Conservation (phyloP, 2,888 invertebrate species). For the Acleris emargana region DNA sequence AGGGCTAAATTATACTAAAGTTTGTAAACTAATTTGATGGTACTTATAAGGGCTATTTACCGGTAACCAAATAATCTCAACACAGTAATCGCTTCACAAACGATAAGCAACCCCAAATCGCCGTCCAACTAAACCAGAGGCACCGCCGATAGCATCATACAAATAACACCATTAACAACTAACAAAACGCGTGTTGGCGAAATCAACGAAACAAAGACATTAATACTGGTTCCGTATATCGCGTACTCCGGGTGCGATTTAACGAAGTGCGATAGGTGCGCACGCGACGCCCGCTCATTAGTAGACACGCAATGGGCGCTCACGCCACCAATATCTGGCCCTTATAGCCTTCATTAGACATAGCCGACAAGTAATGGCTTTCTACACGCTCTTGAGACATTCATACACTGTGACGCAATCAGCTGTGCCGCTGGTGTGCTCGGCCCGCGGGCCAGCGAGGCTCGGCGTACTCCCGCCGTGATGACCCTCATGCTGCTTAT, state of each 20-base stretch:
- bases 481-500: constrained; percentile 34
- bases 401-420: constrained; percentile 26
- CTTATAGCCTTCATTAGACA: constrained; percentile 64
- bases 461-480: constrained; percentile 12
- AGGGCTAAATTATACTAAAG: neutral
- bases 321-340: constrained; percentile 50
- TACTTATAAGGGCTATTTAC: neutral
- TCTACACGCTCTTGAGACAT: constrained; percentile 51
- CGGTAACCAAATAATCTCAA: too few relatives aligned
- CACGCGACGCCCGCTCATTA: constrained; percentile 78
- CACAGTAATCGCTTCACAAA: constrained; percentile 16
- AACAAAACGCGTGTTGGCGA: constrained; percentile 48
- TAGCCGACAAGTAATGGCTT: constrained; percentile 61
- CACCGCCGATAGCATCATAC: constrained; percentile 33
- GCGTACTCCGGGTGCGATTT: constrained; percentile 70
- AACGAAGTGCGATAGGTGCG: constrained; percentile 69
- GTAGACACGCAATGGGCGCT: constrained; percentile 66
- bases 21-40: neutral
- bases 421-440: neutral
- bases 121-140: constrained; percentile 27
- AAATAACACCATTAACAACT: constrained; percentile 40
- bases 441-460: neutral
- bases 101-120: constrained; percentile 32
- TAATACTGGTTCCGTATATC: constrained; percentile 48
- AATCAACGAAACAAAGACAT: constrained; percentile 58